These are phyloP conservation scores for Eulithis testata DNA, from an alignment of 2,888 invertebrate genomes.

Conservation along the genomic window DNA sequence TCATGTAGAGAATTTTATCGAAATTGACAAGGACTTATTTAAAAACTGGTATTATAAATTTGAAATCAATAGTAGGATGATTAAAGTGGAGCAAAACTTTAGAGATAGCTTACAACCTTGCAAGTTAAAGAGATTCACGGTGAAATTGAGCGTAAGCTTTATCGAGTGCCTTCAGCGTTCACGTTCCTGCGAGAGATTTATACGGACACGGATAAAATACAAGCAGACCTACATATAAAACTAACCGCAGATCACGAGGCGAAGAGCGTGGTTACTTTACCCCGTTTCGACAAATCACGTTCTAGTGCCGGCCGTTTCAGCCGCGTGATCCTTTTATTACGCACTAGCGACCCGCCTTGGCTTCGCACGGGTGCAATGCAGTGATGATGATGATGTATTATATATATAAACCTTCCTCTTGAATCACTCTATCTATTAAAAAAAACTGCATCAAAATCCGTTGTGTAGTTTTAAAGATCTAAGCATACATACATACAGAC, in stretches of 20 bases:
- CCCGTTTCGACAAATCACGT: constrained; percentile 60
- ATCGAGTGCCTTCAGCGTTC: constrained; percentile 39
- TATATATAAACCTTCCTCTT: too few species aligned
- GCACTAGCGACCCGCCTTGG: too few species aligned
- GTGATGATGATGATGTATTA: too few species aligned
- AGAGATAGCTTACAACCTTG: constrained; percentile 26
- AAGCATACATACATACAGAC: too few species aligned
- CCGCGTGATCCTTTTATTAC: constrained; percentile 54
- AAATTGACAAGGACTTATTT: constrained; percentile 24
- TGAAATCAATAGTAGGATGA: constrained; percentile 11
- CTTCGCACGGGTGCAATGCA: too few species aligned
- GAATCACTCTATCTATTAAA: too few species aligned
- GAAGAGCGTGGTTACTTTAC: constrained; percentile 50
- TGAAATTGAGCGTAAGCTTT: constrained; percentile 37
- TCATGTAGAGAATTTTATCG: constrained; percentile 22
- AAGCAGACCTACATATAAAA: constrained; percentile 43
- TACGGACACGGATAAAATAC: constrained; percentile 37
- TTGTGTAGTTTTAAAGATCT: too few species aligned
- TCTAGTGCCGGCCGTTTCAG: constrained; percentile 40
- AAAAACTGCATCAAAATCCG: too few species aligned
- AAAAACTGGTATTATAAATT: constrained; percentile 12
- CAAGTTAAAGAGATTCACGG: constrained; percentile 37
- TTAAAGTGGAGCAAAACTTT: constrained; percentile 13
- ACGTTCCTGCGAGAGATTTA: constrained; percentile 40
- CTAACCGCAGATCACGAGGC: constrained; percentile 59